phyloP scores from a whole-genome alignment of 2,888 invertebrate genomes.

The Microchrysa polita region DNA sequence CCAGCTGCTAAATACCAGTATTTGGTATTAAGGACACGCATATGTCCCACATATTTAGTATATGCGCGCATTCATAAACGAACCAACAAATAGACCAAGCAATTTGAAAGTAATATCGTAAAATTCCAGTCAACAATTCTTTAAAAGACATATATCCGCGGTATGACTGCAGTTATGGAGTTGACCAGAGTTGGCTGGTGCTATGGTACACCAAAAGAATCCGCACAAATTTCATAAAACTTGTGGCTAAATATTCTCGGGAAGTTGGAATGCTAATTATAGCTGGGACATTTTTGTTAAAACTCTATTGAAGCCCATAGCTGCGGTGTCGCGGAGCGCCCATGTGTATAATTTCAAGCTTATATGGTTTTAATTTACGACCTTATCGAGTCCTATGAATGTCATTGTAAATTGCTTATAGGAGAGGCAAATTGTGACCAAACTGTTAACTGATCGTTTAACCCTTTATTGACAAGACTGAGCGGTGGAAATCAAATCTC shows the following conservation, averaged over 20 bases:
- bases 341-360: not conserved
- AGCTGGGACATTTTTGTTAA: not conserved
- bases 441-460: not conserved
- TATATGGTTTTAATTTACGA: not conserved
- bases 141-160: too few relatives aligned
- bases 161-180: not conserved
- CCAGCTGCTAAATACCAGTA: conserved; percentile 33
- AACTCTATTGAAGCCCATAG: not conserved
- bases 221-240: conserved; percentile 8
- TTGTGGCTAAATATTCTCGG: conserved; percentile 9
- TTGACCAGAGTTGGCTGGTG: too few relatives aligned
- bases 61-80: conserved; percentile 1
- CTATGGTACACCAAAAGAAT: not conserved
- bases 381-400: conserved; percentile 1
- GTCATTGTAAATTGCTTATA: conserved; percentile 21
- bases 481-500: too few relatives aligned
- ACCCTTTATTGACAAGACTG: not conserved
- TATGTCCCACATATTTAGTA: conserved; percentile 13
- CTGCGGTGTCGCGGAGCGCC: not conserved
- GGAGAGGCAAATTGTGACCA: not conserved
- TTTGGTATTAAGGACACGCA: conserved; percentile 34
- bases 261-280: conserved; percentile 17
- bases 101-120: conserved; percentile 37
- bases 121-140: conserved; percentile 23
- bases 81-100: conserved; percentile 1